Conservation (phyloP, 2,797 vertebrate genomes). For the Limosa lapponica region DNA sequence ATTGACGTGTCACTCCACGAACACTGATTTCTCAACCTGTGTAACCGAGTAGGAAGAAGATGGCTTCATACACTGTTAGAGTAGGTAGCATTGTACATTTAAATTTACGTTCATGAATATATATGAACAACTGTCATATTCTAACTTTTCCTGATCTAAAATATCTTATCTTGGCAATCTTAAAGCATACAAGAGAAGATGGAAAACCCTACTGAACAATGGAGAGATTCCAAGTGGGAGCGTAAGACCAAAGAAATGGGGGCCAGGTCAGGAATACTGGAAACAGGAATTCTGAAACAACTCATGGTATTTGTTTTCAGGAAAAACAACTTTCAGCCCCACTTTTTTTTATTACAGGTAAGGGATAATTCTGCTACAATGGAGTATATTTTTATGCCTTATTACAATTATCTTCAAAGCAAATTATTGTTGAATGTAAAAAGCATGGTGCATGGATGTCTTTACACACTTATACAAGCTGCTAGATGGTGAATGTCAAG, state of each 20-base stretch:
- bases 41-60: not conserved
- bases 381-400: not conserved
- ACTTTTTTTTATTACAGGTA: not conserved
- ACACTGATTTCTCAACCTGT: not conserved
- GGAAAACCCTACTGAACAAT: not conserved
- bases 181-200: not conserved
- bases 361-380: not conserved
- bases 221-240: not conserved
- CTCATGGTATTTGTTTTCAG: not conserved
- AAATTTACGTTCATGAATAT: not conserved
- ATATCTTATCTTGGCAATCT: not conserved
- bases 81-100: not conserved
- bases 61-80: not conserved
- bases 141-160: not conserved
- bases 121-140: not conserved
- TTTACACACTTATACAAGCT: not conserved
- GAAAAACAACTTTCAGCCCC: not conserved
- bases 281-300: not conserved
- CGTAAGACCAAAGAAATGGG: not conserved
- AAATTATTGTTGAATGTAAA: not conserved
- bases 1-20: not conserved
- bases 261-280: not conserved
- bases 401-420: not conserved
- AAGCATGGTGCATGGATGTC: rapidly evolving
- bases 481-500: not conserved